phyloP scores from a whole-genome alignment of 2,797 vertebrate genomes.

The Coendou prehensilis region DNA sequence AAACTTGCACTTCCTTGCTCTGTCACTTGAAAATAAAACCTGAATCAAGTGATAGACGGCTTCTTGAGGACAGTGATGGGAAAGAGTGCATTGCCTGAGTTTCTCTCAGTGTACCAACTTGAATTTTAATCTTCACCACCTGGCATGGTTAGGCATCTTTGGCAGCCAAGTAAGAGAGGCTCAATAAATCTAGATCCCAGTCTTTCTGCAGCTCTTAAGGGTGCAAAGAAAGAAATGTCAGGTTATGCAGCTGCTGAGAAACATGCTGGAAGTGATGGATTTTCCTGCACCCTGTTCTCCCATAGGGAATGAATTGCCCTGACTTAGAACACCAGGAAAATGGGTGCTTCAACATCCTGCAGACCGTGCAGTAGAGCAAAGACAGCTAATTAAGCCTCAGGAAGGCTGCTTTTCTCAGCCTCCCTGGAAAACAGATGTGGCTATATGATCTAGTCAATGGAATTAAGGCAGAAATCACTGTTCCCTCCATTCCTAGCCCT shows the following conservation, averaged over 20 bases:
- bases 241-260: not conserved
- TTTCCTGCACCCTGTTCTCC: not conserved
- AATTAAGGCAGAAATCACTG: not conserved
- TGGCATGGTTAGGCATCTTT: slow-evolving; percentile 72
- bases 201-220: not conserved
- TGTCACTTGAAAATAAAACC: slow-evolving; percentile 85
- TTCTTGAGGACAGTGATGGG: slow-evolving; percentile 34
- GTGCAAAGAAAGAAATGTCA: slow-evolving; percentile 28
- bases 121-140: slow-evolving; percentile 75
- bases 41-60: slow-evolving; percentile 85
- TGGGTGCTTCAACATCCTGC: not conserved
- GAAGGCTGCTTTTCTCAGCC: not conserved
- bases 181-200: slow-evolving; percentile 23
- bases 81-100: slow-evolving; percentile 76
- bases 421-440: not conserved
- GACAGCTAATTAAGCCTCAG: not conserved
- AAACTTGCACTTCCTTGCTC: slow-evolving; percentile 78
- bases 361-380: not conserved
- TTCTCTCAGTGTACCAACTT: slow-evolving; percentile 76
- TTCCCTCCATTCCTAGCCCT: not conserved
- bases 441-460: not conserved
- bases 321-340: not conserved
- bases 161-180: slow-evolving; percentile 53
- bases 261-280: not conserved
- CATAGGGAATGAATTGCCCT: not conserved